Evolutionary conservation across 1,140 invertebrate species (phyloP), one percentile per base, ranked within the genome.

Genomic region (Euwallacea fornicatus): DNA sequence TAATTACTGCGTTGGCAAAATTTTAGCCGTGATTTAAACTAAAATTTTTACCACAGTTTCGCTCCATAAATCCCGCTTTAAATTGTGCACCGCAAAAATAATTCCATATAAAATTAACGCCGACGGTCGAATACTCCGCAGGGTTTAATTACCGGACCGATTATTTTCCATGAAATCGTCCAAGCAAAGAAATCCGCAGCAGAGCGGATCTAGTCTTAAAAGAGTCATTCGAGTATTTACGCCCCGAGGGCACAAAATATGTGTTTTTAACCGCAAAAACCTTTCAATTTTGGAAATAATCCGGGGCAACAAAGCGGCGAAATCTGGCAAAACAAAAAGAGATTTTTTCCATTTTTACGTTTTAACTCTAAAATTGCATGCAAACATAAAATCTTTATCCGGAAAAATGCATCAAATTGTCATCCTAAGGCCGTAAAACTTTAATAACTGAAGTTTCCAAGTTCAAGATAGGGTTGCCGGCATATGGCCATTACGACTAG

Each of bases 151-250:
- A 65, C 11, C 21, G 47, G 42, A 41, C 15, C 47, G 54, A 65
- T 65, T 65, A 65, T 54, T 65, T 65, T 65, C 50, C 42, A 65
- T 53, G 53, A 65, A 42, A 54, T 16, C 44, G 15, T 15, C 7
- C 15, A 33, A 63, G 61, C 43, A 63, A 47, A 63, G 61, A 54
- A 65, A 54, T 43, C 42, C 13, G 15, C 50, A 65, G 42, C 33
- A 46, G n/a, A 42, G 15, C 7, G 41, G 62, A 13, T 42, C 33
- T 53, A 53, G 54, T 65, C 62, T 33, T 33, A 33, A 33, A 33
- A 33, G 21, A 65, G 54, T 65, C 62, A 54, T 54, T 54, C 50
- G 41, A 54, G 50, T 50, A 43, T 16, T 65, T 65, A 11, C 2
- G 0, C 0, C 46, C 13, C 21, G 21, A 33, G 46, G 13, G 46